Conservation (phyloP, 2,888 invertebrate genomes). For the Amorpha juglandis region DNA sequence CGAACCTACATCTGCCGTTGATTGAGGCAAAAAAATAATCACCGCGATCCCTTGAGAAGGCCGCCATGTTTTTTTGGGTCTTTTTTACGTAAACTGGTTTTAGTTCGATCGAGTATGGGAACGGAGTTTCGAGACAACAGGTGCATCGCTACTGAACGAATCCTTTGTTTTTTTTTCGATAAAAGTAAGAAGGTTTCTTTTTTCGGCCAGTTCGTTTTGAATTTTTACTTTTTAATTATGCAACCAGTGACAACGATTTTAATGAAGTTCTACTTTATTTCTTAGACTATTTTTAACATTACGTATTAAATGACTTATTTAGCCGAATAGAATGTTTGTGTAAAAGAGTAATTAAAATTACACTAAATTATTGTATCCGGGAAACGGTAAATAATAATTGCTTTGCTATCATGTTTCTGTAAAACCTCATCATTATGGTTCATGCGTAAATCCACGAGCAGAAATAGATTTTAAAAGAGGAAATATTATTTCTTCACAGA, state of each 20-base stretch:
- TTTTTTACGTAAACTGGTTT: conserved; percentile 71
- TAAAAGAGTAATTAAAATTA: no score
- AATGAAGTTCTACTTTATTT: neutral
- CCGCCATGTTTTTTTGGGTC: conserved; percentile 56
- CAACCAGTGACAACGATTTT: neutral
- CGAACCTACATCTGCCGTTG: conserved; percentile 58
- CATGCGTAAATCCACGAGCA: no score
- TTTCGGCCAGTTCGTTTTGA: conserved; percentile 10
- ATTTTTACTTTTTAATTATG: conserved; percentile 1
- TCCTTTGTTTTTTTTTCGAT: conserved; percentile 39
- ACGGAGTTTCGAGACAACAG: conserved; percentile 69
- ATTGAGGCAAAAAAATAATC: conserved; percentile 67
- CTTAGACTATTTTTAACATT: neutral
- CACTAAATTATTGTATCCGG: no score
- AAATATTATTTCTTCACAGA: no score
- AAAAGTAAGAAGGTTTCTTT: conserved; percentile 7
- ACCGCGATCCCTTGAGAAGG: conserved; percentile 46
- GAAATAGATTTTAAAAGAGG: no score
- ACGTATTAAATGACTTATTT: no score
- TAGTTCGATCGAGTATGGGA: conserved; percentile 62
- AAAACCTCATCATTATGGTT: no score
- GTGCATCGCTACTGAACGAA: conserved; percentile 69
- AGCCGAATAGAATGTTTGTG: no score
- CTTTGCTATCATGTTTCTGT: no score
- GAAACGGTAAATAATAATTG: no score